Evolutionary conservation across 2,797 vertebrate species (phyloP).

Genomic region (Acanthopagrus latus): DNA sequence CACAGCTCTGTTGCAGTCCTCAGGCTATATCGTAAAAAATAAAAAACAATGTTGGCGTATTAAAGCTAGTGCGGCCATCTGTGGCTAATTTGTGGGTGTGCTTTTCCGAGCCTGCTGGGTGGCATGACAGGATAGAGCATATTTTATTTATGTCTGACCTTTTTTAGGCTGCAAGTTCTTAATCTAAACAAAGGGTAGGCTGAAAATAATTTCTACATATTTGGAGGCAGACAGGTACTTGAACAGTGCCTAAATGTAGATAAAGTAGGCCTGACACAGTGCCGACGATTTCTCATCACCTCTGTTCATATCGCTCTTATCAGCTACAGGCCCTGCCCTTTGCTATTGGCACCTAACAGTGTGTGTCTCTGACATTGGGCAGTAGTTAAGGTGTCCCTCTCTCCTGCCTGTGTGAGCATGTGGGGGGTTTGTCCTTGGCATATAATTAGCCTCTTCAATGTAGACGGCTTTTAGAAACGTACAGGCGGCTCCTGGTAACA

Average conservation of each 20-base stretch:
- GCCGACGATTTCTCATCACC: conserved; percentile 67
- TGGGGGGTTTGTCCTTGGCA: conserved; percentile 84
- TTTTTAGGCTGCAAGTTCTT: conserved; percentile 62
- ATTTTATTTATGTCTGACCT: conserved; percentile 81
- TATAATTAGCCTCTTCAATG: conserved; percentile 84
- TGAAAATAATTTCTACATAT: conserved; percentile 63
- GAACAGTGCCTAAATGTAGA: conserved; percentile 59
- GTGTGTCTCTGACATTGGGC: conserved; percentile 76
- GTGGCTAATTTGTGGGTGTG: conserved; percentile 61
- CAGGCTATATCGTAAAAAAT: conserved; percentile 47
- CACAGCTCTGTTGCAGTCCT: conserved; percentile 33
- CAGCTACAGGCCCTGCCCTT: conserved; percentile 63
- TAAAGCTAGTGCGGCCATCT: conserved; percentile 60
- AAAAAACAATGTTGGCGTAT: conserved; percentile 56
- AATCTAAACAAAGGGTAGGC: conserved; percentile 58
- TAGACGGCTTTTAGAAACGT: conserved; percentile 66
- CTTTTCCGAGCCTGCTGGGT: conserved; percentile 45
- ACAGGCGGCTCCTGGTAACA: conserved; percentile 50
- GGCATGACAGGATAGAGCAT: conserved; percentile 49
- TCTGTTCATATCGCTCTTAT: conserved; percentile 73
- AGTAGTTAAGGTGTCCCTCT: conserved; percentile 63
- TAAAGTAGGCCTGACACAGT: conserved; percentile 65
- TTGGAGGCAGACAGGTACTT: conserved; percentile 46
- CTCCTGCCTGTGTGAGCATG: conserved; percentile 43
- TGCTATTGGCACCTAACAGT: conserved; percentile 62